phyloP scores from a whole-genome alignment of 92 coral and sea anemone genomes.

The Blastomussa wellsi region DNA sequence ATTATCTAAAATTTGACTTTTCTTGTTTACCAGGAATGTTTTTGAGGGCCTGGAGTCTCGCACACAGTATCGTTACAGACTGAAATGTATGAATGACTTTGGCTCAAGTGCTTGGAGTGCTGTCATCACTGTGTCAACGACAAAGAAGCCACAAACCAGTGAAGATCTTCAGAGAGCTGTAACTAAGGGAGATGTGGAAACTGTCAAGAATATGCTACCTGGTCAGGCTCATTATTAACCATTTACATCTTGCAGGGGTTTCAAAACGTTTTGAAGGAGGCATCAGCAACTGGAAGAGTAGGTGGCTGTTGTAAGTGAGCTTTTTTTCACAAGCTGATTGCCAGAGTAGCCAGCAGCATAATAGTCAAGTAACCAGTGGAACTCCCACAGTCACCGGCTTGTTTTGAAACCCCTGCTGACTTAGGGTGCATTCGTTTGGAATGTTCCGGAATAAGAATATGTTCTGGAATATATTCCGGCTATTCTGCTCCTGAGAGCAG shows the following conservation, averaged over 20 bases:
- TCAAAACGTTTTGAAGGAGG: too few relatives aligned
- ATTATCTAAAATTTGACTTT: not conserved
- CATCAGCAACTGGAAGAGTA: too few relatives aligned
- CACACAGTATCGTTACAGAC: conserved; percentile 83
- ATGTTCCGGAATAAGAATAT: too few relatives aligned
- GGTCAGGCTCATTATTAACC: conserved; percentile 40
- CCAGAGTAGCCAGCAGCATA: too few relatives aligned
- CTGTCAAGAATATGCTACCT: conserved; percentile 77
- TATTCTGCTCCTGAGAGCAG: too few relatives aligned
- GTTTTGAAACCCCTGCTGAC: too few relatives aligned
- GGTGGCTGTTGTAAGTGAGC: too few relatives aligned
- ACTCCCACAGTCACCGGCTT: too few relatives aligned
- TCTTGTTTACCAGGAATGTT: conserved; percentile 46
- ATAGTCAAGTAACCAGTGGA: too few relatives aligned
- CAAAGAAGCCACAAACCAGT: conserved; percentile 90
- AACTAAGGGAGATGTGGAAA: conserved; percentile 79
- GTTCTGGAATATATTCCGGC: too few relatives aligned
- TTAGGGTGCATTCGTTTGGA: too few relatives aligned
- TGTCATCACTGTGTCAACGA: conserved; percentile 83
- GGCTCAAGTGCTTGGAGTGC: conserved; percentile 98
- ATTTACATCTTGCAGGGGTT: not conserved
- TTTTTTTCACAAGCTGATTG: too few relatives aligned
- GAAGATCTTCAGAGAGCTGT: conserved; percentile 97
- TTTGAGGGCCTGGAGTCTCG: conserved; percentile 93
- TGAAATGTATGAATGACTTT: conserved; percentile 75